Base-by-base conservation (phyloP, 2,888 invertebrate genomes). In the Perizoma flavofasciatum region DNA sequence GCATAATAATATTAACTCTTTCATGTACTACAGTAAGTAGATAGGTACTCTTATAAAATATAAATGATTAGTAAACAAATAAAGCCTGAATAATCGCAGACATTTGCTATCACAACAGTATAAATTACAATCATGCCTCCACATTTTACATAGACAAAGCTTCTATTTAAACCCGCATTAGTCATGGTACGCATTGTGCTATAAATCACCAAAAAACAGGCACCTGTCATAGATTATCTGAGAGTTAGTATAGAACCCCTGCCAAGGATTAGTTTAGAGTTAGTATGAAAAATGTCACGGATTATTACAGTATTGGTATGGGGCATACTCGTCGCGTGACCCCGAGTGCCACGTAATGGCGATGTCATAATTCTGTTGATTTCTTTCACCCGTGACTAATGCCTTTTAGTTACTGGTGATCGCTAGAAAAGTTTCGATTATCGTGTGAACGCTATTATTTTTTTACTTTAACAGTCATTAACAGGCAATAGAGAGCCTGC, bases 171-270 rank as follows among this genome's bases (percentile, higher is more conserved):
- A 74, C 69, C 59, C 68, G 74, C 74, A 78, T 89, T 89, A 90
- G 85, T 90, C 88, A 90, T 85, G 82, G 82, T 81, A 78, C 79
- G 80, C 77, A 72, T 79, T 75, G 71, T 73, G 65, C 73, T 73
- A 89, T 91, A 90, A 91, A 91, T 92, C 90, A 91, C 86, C 88
- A 79, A 90, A 85, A 89, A 87, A 79, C 81, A 80, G 85, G 85
- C 79, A 81, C 80, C 79, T 75, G 70, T 59, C 51, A 59, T 11
- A 45, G 62, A 55, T 55, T 58, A 62, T 35, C 55, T 40, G 40
- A 40, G 33, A 62, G 62, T 62, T 62, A 44, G 9, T 62, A 62
- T 11, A 7, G 45, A 43, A 57, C 58, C 43, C 39, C 40, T 34
- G 51, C 41, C 49, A 52, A 6, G 35, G 58, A 62, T 46, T 62